Percentiles rank a stretch among this genome's conserved stretches.
phyloP scores from a whole-genome alignment of 2,797 vertebrate genomes.

The Australoheros facetus region DNA sequence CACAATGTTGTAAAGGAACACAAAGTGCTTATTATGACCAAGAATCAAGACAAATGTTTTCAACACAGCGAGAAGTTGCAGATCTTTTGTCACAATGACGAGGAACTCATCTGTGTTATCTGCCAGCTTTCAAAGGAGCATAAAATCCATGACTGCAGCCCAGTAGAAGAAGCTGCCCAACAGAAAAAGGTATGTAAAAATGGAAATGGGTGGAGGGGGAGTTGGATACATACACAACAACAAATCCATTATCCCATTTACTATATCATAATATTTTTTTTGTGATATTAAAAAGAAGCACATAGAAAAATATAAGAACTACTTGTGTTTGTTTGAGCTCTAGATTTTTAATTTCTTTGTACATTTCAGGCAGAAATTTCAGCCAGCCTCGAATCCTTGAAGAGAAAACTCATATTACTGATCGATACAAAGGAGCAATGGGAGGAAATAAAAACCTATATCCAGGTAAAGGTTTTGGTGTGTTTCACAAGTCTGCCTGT shows the following conservation, averaged over 20 bases:
- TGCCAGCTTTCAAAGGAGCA: slow-evolving; percentile 72
- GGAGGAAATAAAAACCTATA: slow-evolving; percentile 63
- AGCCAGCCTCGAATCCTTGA: slow-evolving; percentile 50
- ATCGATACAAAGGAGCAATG: slow-evolving; percentile 62
- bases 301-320: too few species aligned
- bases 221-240: background rate
- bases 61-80: slow-evolving; percentile 68
- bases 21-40: slow-evolving; percentile 6
- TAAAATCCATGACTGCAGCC: slow-evolving; percentile 64
- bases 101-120: slow-evolving; percentile 66
- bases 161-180: slow-evolving; percentile 62
- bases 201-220: background rate
- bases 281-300: too few species aligned
- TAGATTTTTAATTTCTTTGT: background rate
- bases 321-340: background rate
- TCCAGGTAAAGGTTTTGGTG: slow-evolving; percentile 59
- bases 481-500: background rate
- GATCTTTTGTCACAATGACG: slow-evolving; percentile 75
- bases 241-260: too few species aligned
- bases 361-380: slow-evolving; percentile 66
- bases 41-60: slow-evolving; percentile 32
- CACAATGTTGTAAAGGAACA: slow-evolving; percentile 70
- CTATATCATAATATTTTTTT: too few species aligned
- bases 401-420: slow-evolving; percentile 59
- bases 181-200: slow-evolving; percentile 71